Percentiles rank a stretch among this genome's conserved stretches.
These are phyloP conservation scores for Brachyptera putata DNA, from an alignment of 2,888 invertebrate species.

Conservation along the genomic window DNA sequence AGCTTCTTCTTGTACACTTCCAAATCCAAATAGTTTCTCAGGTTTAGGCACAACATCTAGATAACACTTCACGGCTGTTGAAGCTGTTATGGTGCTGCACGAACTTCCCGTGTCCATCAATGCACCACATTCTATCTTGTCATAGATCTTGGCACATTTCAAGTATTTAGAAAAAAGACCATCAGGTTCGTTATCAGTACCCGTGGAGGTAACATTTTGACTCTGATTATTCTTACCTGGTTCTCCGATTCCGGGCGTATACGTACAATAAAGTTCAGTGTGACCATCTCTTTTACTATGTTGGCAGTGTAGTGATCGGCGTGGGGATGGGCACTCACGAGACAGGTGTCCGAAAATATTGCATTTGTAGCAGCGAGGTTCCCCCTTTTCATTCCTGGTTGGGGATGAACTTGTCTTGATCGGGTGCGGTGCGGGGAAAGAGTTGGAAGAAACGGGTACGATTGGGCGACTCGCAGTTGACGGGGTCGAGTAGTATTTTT, in stretches of 20 bases:
- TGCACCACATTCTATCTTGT: background rate
- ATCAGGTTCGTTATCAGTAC: background rate
- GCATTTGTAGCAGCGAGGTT: background rate
- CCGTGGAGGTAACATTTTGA: background rate
- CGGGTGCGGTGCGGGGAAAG: background rate
- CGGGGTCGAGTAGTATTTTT: too few relatives aligned
- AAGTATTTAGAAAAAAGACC: background rate
- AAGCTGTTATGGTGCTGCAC: background rate
- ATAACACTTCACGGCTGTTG: background rate
- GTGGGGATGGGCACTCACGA: background rate
- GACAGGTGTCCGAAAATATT: background rate
- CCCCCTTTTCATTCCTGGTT: background rate
- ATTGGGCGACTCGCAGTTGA: too few relatives aligned
- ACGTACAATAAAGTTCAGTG: background rate
- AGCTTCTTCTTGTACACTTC: background rate
- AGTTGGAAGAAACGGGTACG: too few relatives aligned
- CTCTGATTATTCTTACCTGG: background rate
- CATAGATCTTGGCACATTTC: background rate
- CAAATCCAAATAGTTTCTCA: background rate
- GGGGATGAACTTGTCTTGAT: background rate
- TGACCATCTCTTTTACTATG: background rate
- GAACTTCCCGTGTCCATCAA: background rate
- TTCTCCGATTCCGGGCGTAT: background rate
- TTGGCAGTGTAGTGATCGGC: background rate
- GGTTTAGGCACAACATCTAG: background rate